These are phyloP conservation scores for Tetanocera ferruginea DNA, from an alignment of 2,888 invertebrate genomes.

Conservation along the genomic window DNA sequence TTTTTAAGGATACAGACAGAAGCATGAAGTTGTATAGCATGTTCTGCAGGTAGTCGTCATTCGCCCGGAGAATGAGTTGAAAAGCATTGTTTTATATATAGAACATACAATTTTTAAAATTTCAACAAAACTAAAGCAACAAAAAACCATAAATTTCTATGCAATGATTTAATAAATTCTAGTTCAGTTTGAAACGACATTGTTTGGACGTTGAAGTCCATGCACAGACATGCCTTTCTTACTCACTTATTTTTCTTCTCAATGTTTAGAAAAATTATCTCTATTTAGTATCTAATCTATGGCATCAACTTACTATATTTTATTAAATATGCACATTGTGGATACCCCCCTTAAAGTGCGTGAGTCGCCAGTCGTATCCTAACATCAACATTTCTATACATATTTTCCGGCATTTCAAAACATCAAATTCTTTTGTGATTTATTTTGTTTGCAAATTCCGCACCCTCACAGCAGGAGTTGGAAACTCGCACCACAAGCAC, in stretches of 20 bases:
- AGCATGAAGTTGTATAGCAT: not conserved
- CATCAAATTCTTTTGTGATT: conserved; percentile 16
- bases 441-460: conserved; percentile 16
- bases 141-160: too few relatives aligned
- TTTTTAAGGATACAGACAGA: not conserved
- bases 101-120: too few relatives aligned
- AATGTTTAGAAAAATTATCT: too few relatives aligned
- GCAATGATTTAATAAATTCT: too few relatives aligned
- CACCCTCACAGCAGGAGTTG: not conserved
- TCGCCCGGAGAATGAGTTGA: too few relatives aligned
- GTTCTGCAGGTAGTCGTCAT: not conserved
- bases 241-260: not conserved
- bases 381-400: not conserved
- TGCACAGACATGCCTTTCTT: not conserved
- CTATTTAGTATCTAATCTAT: too few relatives aligned
- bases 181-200: not conserved
- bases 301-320: too few relatives aligned
- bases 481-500: not conserved
- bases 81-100: too few relatives aligned
- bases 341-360: not conserved
- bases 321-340: too few relatives aligned
- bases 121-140: too few relatives aligned
- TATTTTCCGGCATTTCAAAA: conserved; percentile 9
- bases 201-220: not conserved
- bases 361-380: not conserved